Conservation (phyloP, 53 echinoderm and acorn worm genomes). For the Glandiceps talaboti region DNA sequence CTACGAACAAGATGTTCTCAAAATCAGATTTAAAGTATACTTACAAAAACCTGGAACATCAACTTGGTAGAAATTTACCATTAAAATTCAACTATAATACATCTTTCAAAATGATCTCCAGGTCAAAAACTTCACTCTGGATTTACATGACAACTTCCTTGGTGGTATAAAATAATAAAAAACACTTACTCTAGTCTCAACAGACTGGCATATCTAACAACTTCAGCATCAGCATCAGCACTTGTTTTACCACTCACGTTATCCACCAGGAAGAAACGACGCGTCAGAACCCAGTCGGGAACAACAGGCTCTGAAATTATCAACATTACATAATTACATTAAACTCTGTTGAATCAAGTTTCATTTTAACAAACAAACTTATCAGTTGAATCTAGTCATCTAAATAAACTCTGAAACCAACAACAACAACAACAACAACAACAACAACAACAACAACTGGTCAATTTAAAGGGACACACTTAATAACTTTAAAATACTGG, state of each 20-base stretch:
- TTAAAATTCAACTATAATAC: too few species aligned
- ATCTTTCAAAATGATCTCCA: background rate
- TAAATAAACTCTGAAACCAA: too few species aligned
- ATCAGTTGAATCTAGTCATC: background rate
- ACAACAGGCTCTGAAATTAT: too few species aligned
- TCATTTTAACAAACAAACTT: background rate
- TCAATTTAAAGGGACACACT: too few species aligned
- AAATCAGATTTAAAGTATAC: too few species aligned
- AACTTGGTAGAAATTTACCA: too few species aligned
- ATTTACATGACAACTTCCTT: background rate
- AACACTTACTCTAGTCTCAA: constrained; percentile 60
- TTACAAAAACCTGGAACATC: too few species aligned
- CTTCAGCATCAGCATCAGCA: constrained; percentile 27
- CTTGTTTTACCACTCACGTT: constrained; percentile 65
- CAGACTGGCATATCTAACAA: constrained; percentile 61
- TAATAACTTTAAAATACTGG: too few species aligned
- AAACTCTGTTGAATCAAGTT: constrained; percentile 11
- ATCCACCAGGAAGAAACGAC: constrained; percentile 84
- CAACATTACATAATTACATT: too few species aligned
- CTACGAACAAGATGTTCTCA: too few species aligned
- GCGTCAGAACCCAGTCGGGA: constrained; percentile 83
- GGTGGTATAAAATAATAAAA: background rate
- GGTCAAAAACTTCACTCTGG: background rate
- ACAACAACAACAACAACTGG: too few species aligned
- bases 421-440: too few species aligned